phyloP scores from a whole-genome alignment of 2,113 vertebrate species.

The Natator depressus region DNA sequence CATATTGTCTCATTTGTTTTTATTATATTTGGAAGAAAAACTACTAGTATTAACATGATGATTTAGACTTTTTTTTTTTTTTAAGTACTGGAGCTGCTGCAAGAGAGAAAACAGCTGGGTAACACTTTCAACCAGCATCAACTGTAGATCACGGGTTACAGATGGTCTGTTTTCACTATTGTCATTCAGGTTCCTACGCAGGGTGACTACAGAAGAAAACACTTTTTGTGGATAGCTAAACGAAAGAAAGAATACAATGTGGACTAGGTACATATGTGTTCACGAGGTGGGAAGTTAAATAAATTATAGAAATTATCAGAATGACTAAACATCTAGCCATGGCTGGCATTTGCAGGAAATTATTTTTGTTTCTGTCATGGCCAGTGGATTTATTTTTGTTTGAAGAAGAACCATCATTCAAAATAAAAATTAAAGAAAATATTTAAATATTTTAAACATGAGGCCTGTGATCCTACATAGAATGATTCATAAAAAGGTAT shows the following conservation, averaged over 20 bases:
- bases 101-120: slow-evolving; percentile 63
- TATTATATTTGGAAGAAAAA: neutral
- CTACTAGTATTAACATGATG: neutral
- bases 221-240: slow-evolving; percentile 50
- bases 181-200: slow-evolving; percentile 37
- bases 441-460: neutral
- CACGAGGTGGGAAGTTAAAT: slow-evolving; percentile 37
- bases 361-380: neutral
- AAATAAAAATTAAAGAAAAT: neutral
- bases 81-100: slow-evolving; percentile 42
- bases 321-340: neutral
- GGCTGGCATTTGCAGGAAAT: neutral
- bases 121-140: slow-evolving; percentile 30
- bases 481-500: neutral
- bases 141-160: slow-evolving; percentile 54
- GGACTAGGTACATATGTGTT: slow-evolving; percentile 22
- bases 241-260: neutral
- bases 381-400: neutral
- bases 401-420: neutral
- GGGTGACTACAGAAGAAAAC: slow-evolving; percentile 58
- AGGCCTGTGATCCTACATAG: neutral
- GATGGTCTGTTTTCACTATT: slow-evolving; percentile 65
- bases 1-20: neutral
- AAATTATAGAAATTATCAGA: slow-evolving; percentile 3
- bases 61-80: neutral